A percentile compares a stretch with the other conserved stretches of the same genome.
These are phyloP conservation scores for Gambusia yucatana DNA, from an alignment of 2,797 vertebrate genomes.

Conservation along the genomic window DNA sequence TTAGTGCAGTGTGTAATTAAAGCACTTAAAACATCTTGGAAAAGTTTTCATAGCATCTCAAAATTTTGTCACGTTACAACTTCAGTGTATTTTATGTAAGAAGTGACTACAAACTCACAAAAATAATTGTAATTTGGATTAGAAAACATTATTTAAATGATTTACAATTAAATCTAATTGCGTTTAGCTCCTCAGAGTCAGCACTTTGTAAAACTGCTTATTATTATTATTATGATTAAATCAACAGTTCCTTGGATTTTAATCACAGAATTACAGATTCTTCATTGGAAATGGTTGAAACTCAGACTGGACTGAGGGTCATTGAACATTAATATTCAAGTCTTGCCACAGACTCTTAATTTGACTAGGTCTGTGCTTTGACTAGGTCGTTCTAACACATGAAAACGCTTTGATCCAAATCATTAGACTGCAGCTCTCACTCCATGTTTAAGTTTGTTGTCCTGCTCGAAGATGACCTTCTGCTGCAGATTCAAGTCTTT, in stretches of 20 bases:
- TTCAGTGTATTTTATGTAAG: not conserved
- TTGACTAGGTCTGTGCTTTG: not conserved
- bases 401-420: not conserved
- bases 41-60: not conserved
- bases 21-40: not conserved
- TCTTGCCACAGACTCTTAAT: not conserved
- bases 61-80: not conserved
- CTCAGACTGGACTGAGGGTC: not conserved
- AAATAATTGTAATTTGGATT: not conserved
- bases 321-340: not conserved
- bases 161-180: not conserved
- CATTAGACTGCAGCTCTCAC: not conserved
- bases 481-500: not conserved
- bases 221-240: not conserved
- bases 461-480: not conserved
- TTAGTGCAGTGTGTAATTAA: conserved; percentile 35
- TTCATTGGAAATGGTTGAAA: not conserved
- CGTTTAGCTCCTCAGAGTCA: not conserved
- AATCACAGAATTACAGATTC: not conserved
- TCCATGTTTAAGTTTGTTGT: not conserved
- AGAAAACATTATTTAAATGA: not conserved
- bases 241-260: not conserved
- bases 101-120: not conserved
- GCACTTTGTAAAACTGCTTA: not conserved
- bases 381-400: not conserved